Evolutionary conservation across 2,113 vertebrate genomes (phyloP).

Genomic region (Paedocypris sp.): DNA sequence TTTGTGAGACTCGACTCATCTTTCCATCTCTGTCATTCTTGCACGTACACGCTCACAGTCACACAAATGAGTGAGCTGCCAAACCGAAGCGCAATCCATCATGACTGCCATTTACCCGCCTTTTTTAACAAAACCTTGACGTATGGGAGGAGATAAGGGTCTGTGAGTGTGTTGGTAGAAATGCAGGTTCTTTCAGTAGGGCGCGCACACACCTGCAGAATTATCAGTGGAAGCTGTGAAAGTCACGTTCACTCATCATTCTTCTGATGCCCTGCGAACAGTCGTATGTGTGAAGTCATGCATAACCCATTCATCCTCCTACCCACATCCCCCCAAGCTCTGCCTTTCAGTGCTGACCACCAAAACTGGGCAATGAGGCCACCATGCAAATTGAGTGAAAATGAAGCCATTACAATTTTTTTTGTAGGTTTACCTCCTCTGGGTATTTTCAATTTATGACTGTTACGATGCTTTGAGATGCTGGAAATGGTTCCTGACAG

Average conservation of each 20-base stretch:
- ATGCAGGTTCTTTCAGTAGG: slow-evolving; percentile 19
- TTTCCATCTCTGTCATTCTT: slow-evolving; percentile 19
- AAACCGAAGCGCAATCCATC: too few relatives aligned
- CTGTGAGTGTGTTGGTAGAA: slow-evolving; percentile 43
- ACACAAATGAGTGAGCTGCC: slow-evolving; percentile 54
- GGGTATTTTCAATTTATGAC: too few relatives aligned
- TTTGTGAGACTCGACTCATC: slow-evolving; percentile 14
- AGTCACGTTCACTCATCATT: slow-evolving; percentile 12
- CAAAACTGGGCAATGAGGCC: neutral
- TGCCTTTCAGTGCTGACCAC: neutral
- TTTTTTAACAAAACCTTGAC: slow-evolving; percentile 52
- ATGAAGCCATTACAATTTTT: too few relatives aligned
- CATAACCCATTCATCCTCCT: slow-evolving; percentile 1
- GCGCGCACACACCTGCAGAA: neutral
- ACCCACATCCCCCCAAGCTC: neutral
- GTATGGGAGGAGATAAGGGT: slow-evolving; percentile 54
- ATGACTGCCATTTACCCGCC: slow-evolving; percentile 54
- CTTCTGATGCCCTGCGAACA: slow-evolving; percentile 1
- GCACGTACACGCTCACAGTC: slow-evolving; percentile 32
- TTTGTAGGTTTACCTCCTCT: too few relatives aligned
- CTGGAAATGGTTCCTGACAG: too few relatives aligned
- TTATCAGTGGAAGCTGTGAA: neutral
- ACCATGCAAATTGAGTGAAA: neutral
- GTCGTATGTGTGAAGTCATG: neutral
- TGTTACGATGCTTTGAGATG: too few relatives aligned